phyloP scores from a whole-genome alignment of 2,113 vertebrate species.

The Gnathonemus echidnorhynchus region DNA sequence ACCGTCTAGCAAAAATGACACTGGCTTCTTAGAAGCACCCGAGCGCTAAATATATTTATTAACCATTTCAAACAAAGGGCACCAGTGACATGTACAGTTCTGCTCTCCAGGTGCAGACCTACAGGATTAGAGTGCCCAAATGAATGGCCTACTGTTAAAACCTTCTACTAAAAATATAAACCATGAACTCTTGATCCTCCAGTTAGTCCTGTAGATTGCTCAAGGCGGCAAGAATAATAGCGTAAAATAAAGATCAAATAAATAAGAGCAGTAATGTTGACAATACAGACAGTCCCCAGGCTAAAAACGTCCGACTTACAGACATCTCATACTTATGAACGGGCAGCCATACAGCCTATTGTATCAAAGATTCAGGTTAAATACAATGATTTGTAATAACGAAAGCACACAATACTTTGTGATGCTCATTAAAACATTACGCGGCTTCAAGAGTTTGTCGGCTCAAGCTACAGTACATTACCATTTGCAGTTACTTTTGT shows the following conservation, averaged over 20 bases:
- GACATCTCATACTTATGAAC: not conserved
- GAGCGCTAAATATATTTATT: not conserved
- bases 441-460: not conserved
- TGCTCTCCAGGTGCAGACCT: not conserved
- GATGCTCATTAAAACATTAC: not conserved
- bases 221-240: not conserved
- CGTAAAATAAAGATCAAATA: not conserved
- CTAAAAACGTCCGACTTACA: not conserved
- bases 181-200: not conserved
- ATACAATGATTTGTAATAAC: not conserved
- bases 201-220: not conserved
- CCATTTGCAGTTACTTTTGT: not conserved
- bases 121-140: not conserved
- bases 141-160: not conserved
- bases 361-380: not conserved
- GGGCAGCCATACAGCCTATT: not conserved
- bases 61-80: not conserved
- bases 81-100: too few species aligned
- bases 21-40: conserved; percentile 10
- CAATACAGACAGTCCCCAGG: not conserved
- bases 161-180: not conserved
- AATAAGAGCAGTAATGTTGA: not conserved
- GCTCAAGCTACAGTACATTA: not conserved
- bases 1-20: not conserved
- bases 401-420: not conserved